Percentiles rank a stretch among this genome's conserved stretches.
Evolutionary conservation across 2,888 invertebrate species (phyloP).

Genomic region (Crioceris asparagi): DNA sequence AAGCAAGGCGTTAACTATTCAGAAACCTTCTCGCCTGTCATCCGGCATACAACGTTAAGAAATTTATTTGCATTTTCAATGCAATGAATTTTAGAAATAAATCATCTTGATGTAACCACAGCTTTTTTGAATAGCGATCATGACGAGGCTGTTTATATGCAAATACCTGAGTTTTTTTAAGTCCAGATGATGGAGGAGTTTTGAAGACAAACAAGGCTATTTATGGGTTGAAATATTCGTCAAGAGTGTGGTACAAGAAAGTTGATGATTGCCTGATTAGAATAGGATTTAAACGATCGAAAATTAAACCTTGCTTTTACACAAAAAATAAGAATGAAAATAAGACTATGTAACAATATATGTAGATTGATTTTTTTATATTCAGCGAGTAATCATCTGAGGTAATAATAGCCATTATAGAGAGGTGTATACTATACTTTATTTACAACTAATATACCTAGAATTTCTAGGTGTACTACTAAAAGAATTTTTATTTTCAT

Average conservation of each 20-base stretch:
- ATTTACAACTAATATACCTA: no score
- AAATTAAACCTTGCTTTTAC: slow-evolving; percentile 18
- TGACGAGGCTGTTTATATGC: no score
- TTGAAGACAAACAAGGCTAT: neutral
- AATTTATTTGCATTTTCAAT: slow-evolving; percentile 17
- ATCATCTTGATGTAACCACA: slow-evolving; percentile 21
- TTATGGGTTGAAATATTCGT: slow-evolving; percentile 9
- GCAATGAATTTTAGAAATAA: slow-evolving; percentile 11
- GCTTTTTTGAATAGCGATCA: slow-evolving; percentile 23
- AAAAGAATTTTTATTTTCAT: no score
- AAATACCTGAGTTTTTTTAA: neutral
- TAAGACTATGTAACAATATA: no score
- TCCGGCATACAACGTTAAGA: slow-evolving; percentile 9
- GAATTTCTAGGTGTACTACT: no score
- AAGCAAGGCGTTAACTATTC: neutral
- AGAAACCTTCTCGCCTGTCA: slow-evolving; percentile 1
- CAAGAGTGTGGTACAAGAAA: slow-evolving; percentile 5
- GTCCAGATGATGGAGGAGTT: neutral
- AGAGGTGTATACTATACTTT: no score
- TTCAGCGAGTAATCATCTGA: no score
- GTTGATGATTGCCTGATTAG: slow-evolving; percentile 4
- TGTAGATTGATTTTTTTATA: no score
- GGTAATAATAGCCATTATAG: no score
- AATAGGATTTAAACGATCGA: slow-evolving; percentile 12
- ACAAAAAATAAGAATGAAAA: slow-evolving; percentile 12